These are phyloP conservation scores for Epinephelus coioides DNA, from an alignment of 2,797 vertebrate species.

Conservation along the genomic window DNA sequence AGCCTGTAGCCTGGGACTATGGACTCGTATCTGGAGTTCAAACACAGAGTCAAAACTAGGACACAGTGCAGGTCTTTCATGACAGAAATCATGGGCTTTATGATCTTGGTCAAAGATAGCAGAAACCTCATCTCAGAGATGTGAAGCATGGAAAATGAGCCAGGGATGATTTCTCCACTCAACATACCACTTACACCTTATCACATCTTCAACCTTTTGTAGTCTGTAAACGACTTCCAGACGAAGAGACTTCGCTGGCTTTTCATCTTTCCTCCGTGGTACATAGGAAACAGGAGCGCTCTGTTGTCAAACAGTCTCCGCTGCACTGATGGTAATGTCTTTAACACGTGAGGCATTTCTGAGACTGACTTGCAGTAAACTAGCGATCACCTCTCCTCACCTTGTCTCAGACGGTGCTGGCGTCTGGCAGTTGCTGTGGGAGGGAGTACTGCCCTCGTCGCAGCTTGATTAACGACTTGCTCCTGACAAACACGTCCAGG, in stretches of 20 bases:
- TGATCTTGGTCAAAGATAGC: conserved; percentile 44
- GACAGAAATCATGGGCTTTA: conserved; percentile 5
- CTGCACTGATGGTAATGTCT: conserved; percentile 68
- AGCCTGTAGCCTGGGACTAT: conserved; percentile 34
- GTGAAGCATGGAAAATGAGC: conserved; percentile 38
- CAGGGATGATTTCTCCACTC: conserved; percentile 37
- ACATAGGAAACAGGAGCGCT: conserved; percentile 44
- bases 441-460: conserved; percentile 36
- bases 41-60: conserved; percentile 33
- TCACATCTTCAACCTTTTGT: conserved; percentile 50
- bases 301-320: conserved; percentile 48
- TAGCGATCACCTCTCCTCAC: conserved; percentile 68
- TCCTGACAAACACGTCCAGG: conserved; percentile 68
- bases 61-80: conserved; percentile 45
- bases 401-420: conserved; percentile 60
- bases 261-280: conserved; percentile 22
- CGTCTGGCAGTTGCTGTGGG: conserved; percentile 50
- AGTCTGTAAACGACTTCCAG: conserved; percentile 64
- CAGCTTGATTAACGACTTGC: conserved; percentile 57
- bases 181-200: conserved; percentile 43
- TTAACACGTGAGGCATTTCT: conserved; percentile 70
- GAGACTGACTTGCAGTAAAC: conserved; percentile 61
- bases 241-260: conserved; percentile 23
- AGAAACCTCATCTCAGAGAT: conserved; percentile 35
- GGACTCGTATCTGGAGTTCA: conserved; percentile 52